A percentile compares a stretch with the other conserved stretches of the same genome.
Conservation (phyloP, 2,888 invertebrate species). For the Ectemnius cavifrons region DNA sequence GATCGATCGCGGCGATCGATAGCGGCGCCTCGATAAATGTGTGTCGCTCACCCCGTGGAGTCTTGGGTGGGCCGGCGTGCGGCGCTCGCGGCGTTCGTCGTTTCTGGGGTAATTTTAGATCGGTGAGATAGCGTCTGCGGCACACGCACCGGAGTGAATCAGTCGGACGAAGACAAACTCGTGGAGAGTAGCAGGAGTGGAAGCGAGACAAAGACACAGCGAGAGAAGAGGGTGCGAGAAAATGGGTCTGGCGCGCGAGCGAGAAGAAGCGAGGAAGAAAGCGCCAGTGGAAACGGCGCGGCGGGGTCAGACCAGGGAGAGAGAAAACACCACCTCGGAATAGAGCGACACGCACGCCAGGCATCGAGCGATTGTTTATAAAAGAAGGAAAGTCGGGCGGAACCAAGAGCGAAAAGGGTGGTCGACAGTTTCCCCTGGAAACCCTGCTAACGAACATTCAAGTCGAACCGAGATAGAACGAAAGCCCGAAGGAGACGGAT, state of each 20-base stretch:
- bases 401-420: slow-evolving; percentile 10
- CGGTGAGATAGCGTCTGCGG: slow-evolving; percentile 72
- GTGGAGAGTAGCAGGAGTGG: slow-evolving; percentile 36
- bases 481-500: background rate
- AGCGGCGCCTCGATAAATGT: background rate
- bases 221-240: slow-evolving; percentile 31
- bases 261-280: slow-evolving; percentile 24
- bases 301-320: background rate
- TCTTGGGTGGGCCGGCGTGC: slow-evolving; percentile 6
- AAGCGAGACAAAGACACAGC: slow-evolving; percentile 45
- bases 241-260: slow-evolving; percentile 30
- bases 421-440: background rate
- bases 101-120: slow-evolving; percentile 76
- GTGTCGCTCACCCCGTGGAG: slow-evolving; percentile 2
- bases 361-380: slow-evolving; percentile 38
- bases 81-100: slow-evolving; percentile 61
- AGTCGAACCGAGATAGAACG: background rate
- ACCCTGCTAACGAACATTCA: background rate
- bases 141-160: slow-evolving; percentile 44
- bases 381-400: slow-evolving; percentile 37
- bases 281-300: slow-evolving; percentile 12
- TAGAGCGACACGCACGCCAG: background rate
- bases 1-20: no score
- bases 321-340: background rate
- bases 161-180: slow-evolving; percentile 39